These are phyloP conservation scores for Mionectes macconnelli DNA, from an alignment of 2,113 vertebrate genomes.

Conservation along the genomic window DNA sequence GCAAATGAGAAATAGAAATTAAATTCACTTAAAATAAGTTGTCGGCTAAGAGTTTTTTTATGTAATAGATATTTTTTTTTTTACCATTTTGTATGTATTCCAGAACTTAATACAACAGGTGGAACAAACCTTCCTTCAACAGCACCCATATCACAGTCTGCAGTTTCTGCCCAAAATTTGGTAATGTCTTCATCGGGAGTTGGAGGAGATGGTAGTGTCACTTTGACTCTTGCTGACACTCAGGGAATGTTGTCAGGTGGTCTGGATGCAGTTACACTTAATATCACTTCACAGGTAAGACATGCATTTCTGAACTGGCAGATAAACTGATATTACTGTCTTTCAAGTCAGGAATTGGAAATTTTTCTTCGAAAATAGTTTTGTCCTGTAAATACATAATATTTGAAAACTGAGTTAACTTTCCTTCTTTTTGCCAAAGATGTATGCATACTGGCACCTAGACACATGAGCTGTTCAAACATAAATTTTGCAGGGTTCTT, in stretches of 20 bases:
- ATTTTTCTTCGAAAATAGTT: not conserved
- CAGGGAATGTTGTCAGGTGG: slow-evolving; percentile 87
- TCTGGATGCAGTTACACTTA: slow-evolving; percentile 91
- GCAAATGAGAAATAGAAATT: not conserved
- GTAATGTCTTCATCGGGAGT: slow-evolving; percentile 90
- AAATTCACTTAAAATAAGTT: not conserved
- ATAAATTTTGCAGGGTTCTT: not conserved
- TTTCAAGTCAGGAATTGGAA: not conserved
- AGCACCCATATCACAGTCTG: slow-evolving; percentile 82
- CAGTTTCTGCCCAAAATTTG: slow-evolving; percentile 83
- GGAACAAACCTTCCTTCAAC: slow-evolving; percentile 78
- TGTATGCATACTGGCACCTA: not conserved
- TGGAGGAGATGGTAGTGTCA: slow-evolving; percentile 88
- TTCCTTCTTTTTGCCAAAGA: not conserved
- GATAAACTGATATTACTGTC: not conserved
- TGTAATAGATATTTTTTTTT: not conserved
- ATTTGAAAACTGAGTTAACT: not conserved
- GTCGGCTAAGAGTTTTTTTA: not conserved
- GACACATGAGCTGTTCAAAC: not conserved
- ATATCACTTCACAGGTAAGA: slow-evolving; percentile 89
- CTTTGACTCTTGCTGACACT: slow-evolving; percentile 91
- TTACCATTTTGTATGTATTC: not conserved
- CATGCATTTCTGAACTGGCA: not conserved
- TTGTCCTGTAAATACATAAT: not conserved
- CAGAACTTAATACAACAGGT: slow-evolving; percentile 74